phyloP scores from a whole-genome alignment of 2,888 invertebrate species.

The Cecidostiba fungosa region DNA sequence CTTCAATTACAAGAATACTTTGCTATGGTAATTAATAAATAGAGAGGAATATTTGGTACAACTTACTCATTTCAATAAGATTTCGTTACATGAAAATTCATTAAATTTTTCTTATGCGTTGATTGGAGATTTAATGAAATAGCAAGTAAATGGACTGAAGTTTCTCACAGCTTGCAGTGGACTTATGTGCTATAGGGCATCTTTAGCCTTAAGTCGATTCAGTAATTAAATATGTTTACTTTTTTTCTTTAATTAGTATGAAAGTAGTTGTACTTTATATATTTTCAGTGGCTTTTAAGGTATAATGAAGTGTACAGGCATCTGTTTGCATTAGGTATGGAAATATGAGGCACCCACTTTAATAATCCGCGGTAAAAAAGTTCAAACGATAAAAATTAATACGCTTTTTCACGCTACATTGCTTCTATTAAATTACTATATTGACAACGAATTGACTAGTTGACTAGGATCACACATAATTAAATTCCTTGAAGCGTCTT shows the following conservation, averaged over 20 bases:
- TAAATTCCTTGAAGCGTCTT: slow-evolving; percentile 42
- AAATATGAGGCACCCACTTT: slow-evolving; percentile 59
- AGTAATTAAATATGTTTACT: slow-evolving; percentile 73
- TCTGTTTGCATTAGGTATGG: slow-evolving; percentile 62
- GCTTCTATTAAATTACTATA: slow-evolving; percentile 57
- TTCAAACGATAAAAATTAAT: slow-evolving; percentile 46
- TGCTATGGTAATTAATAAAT: slow-evolving; percentile 48
- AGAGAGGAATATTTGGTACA: slow-evolving; percentile 49
- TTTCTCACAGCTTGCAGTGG: slow-evolving; percentile 70
- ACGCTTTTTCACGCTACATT: slow-evolving; percentile 37
- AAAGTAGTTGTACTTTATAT: slow-evolving; percentile 77
- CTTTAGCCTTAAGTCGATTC: slow-evolving; percentile 71
- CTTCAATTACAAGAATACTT: slow-evolving; percentile 55
- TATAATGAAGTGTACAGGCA: slow-evolving; percentile 59
- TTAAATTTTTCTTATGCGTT: slow-evolving; percentile 55
- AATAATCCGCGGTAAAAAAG: slow-evolving; percentile 39
- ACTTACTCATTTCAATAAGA: slow-evolving; percentile 47
- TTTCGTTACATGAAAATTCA: slow-evolving; percentile 50
- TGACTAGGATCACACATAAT: slow-evolving; percentile 50
- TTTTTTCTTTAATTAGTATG: slow-evolving; percentile 72
- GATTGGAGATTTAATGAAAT: slow-evolving; percentile 66
- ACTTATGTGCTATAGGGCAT: slow-evolving; percentile 71
- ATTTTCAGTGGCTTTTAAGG: slow-evolving; percentile 61
- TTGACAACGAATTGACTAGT: slow-evolving; percentile 58
- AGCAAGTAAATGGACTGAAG: slow-evolving; percentile 71